Base-by-base conservation (phyloP, 1,140 invertebrate species). In the Zophobas morio region DNA sequence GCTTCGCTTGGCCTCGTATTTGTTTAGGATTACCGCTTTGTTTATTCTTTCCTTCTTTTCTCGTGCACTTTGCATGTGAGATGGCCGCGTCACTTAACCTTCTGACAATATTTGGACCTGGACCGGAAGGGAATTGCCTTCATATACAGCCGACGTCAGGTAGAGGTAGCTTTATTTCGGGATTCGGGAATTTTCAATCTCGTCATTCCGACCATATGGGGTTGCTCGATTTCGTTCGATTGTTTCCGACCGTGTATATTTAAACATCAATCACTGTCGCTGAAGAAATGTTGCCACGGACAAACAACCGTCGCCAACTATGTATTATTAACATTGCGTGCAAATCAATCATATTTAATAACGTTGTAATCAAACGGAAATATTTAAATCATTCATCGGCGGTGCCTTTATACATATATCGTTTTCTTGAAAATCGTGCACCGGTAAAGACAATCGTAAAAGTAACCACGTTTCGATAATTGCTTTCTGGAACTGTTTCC, bases 11-110 rank as follows among this genome's bases (percentile, higher is more conserved):
- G 76, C 75, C 78, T 76, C 70, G 72, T 81, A 81, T 79, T 81
- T 81, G 80, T 79, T 81, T 81, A 79, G 77, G 79, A 79, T 81
- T 79, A 81, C 75, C 57, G 71, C 60, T 80, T 78, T 75, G 73
- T 74, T 78, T 79, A 79, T 76, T 66, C 33, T 66, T 66, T 66
- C 60, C 60, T 66, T 42, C 60, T 66, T 66, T 20, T 20, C 49
- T 51, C 60, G 60, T 66, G 60, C 60, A 66, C 60, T 66, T 66
- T 66, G 60, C 60, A 66, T 66, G 60, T 66, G 60, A 66, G 60
- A 66, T 66, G 60, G 60, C 39, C 60, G 42, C 60, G 60, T 66
- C 60, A 66, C 60, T 66, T 66, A 66, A 66, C 60, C 60, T 66
- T 42, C 60, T 66, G 60, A 66, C 60, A 66, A 66, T 66, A 66